Evolutionary conservation across 2,113 vertebrate species (phyloP).

Genomic region (Zapus hudsonius): DNA sequence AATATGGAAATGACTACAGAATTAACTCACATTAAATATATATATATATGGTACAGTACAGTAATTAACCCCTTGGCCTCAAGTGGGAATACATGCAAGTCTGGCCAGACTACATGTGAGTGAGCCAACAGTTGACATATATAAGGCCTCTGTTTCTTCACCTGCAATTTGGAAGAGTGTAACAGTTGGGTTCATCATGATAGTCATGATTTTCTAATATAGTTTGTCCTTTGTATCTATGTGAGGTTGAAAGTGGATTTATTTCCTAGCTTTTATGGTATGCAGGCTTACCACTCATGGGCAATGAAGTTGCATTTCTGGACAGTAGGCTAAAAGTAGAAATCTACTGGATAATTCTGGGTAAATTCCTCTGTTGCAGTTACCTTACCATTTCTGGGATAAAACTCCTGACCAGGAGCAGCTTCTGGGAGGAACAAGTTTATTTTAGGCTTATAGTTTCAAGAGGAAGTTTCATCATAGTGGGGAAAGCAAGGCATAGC

Average conservation of each 20-base stretch:
- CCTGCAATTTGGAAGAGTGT: background rate
- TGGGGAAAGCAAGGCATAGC: no score
- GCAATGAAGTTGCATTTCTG: background rate
- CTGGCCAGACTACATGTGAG: background rate
- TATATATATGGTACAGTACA: background rate
- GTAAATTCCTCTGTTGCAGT: background rate
- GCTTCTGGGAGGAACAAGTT: no score
- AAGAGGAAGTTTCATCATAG: no score
- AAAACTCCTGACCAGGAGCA: no score
- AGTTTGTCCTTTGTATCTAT: background rate
- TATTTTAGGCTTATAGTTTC: no score
- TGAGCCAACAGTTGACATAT: background rate
- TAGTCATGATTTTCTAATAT: background rate
- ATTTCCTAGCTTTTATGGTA: background rate
- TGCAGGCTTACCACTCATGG: background rate
- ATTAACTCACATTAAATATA: background rate
- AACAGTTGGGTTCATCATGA: background rate
- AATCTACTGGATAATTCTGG: background rate
- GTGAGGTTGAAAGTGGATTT: background rate
- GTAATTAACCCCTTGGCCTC: background rate
- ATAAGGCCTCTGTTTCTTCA: background rate
- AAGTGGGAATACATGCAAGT: background rate
- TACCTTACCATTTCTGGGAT: no score
- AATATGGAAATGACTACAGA: background rate
- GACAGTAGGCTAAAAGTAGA: background rate